phyloP scores from a whole-genome alignment of 2,888 invertebrate genomes.

The Stenotaenia linearis region DNA sequence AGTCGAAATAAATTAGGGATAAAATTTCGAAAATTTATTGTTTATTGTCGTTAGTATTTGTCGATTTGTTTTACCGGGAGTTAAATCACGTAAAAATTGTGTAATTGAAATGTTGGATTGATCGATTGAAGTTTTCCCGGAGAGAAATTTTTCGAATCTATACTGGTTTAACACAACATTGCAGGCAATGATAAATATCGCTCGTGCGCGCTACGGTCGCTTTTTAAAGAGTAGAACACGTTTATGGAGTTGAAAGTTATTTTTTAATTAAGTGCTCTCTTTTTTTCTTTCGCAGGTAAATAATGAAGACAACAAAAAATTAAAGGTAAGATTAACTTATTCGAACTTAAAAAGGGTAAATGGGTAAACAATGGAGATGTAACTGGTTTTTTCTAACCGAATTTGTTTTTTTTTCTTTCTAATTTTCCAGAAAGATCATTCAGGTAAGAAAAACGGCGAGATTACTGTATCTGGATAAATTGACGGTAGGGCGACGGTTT shows the following conservation, averaged over 20 bases:
- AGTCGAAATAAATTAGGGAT: too few species aligned
- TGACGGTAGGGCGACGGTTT: background rate
- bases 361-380: background rate
- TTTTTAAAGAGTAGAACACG: background rate
- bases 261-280: background rate
- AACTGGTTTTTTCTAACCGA: background rate
- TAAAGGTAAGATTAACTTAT: constrained; percentile 33
- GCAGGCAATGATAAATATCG: background rate
- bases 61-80: too few species aligned
- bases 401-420: constrained; percentile 3
- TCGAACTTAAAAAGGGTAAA: background rate
- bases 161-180: background rate
- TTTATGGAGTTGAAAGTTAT: background rate
- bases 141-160: background rate
- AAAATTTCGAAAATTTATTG: too few species aligned
- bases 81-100: too few species aligned
- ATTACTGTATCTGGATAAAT: background rate
- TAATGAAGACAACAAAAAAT: constrained; percentile 37
- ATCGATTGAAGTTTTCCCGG: background rate
- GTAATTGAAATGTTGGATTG: too few species aligned
- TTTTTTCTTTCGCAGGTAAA: constrained; percentile 33
- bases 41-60: too few species aligned
- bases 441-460: constrained; percentile 36
- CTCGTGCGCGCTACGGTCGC: background rate
- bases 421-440: constrained; percentile 37